These are phyloP conservation scores for Spheniscus humboldti DNA, from an alignment of 2,797 vertebrate genomes.

Conservation along the genomic window DNA sequence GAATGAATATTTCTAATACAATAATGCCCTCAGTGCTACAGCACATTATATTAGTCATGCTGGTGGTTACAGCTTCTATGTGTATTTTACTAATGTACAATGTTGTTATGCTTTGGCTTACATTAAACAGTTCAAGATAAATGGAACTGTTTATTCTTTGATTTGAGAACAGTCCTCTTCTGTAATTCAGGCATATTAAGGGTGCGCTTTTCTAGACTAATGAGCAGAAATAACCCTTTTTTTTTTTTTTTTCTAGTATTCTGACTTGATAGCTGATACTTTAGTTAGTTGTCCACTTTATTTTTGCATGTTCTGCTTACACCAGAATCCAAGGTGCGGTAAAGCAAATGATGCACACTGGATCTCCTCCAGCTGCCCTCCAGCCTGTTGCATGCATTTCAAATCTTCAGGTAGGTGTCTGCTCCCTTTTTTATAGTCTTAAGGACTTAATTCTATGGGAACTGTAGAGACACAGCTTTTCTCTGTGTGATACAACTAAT, in stretches of 20 bases:
- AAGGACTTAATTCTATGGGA: not conserved
- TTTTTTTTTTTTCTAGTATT: not conserved
- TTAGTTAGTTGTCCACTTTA: not conserved
- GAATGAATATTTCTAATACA: conserved; percentile 34
- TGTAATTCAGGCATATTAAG: not conserved
- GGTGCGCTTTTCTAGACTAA: not conserved
- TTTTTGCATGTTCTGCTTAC: not conserved
- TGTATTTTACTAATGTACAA: not conserved
- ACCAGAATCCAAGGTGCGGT: not conserved
- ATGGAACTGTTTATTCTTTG: not conserved
- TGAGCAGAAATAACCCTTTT: not conserved
- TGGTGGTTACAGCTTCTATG: not conserved
- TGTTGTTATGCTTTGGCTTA: not conserved
- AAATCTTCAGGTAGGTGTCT: not conserved
- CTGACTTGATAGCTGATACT: not conserved
- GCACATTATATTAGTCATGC: not conserved
- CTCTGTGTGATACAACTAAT: not conserved
- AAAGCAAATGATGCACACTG: too few relatives aligned
- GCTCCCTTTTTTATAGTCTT: not conserved
- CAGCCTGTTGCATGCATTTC: not conserved
- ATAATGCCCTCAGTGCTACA: not conserved
- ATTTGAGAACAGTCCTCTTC: not conserved
- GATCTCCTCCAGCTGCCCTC: not conserved
- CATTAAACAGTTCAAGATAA: not conserved
- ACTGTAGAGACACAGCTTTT: not conserved